phyloP scores from a whole-genome alignment of 2,113 vertebrate species.

The Solea senegalensis region DNA sequence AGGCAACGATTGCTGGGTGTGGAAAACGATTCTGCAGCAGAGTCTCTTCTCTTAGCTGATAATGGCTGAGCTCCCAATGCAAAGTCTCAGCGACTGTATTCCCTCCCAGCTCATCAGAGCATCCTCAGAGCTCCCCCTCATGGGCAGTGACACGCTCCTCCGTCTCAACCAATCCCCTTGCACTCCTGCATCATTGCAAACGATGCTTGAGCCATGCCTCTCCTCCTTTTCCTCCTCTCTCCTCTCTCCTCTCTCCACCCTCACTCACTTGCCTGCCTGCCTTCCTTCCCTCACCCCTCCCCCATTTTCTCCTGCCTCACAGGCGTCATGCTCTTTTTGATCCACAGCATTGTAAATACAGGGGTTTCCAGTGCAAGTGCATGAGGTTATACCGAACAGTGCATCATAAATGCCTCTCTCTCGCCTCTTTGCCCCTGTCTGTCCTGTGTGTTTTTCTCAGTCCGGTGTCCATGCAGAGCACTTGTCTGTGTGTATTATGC shows the following conservation, averaged over 20 bases:
- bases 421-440: neutral
- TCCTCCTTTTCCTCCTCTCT: slow-evolving; percentile 42
- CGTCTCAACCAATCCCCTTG: slow-evolving; percentile 73
- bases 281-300: slow-evolving; percentile 72
- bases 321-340: slow-evolving; percentile 59
- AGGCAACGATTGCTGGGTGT: slow-evolving; percentile 38
- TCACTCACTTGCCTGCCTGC: slow-evolving; percentile 57
- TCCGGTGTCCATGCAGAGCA: slow-evolving; percentile 6
- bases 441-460: slow-evolving; percentile 6
- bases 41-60: slow-evolving; percentile 56
- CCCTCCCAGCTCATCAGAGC: slow-evolving; percentile 64
- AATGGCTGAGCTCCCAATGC: slow-evolving; percentile 65
- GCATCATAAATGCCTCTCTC: slow-evolving; percentile 9
- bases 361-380: slow-evolving; percentile 66
- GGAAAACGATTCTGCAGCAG: slow-evolving; percentile 50
- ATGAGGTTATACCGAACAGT: slow-evolving; percentile 22
- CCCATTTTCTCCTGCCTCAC: slow-evolving; percentile 76
- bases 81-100: slow-evolving; percentile 70
- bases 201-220: slow-evolving; percentile 67
- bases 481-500: slow-evolving; percentile 18
- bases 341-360: slow-evolving; percentile 59
- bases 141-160: slow-evolving; percentile 61
- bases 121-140: slow-evolving; percentile 73
- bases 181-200: slow-evolving; percentile 63
- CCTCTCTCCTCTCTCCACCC: slow-evolving; percentile 39